Percentiles rank a stretch among this genome's conserved stretches.
Evolutionary conservation across 1,140 invertebrate species (phyloP).

Genomic region (Acyrthosiphon pisum): DNA sequence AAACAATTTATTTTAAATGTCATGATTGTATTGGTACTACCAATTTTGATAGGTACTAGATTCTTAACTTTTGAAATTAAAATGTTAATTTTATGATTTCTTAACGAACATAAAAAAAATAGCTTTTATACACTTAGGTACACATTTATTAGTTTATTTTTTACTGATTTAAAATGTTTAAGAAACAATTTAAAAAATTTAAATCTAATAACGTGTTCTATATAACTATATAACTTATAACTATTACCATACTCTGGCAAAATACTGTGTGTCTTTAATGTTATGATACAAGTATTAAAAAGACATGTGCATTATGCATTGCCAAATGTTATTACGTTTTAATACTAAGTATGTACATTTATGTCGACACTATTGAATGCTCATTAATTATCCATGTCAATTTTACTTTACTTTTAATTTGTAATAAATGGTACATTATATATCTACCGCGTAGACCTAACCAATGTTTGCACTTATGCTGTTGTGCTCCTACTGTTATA

Average conservation of each 20-base stretch:
- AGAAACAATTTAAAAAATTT: background rate
- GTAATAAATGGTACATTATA: background rate
- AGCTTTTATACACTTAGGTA: background rate
- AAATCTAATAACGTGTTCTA: background rate
- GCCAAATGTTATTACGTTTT: constrained; percentile 1
- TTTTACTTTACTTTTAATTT: background rate
- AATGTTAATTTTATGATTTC: background rate
- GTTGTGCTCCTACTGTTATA: background rate
- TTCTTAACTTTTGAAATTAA: background rate
- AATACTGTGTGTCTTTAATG: background rate
- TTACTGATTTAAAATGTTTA: background rate
- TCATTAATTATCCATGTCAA: background rate
- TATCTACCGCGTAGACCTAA: background rate
- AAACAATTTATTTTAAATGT: background rate
- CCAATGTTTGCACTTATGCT: background rate
- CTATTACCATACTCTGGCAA: background rate
- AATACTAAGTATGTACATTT: background rate
- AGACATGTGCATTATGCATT: background rate
- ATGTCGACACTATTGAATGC: background rate
- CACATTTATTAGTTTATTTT: background rate
- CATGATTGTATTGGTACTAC: background rate
- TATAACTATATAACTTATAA: too few relatives aligned
- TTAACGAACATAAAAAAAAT: background rate
- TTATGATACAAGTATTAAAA: too few relatives aligned
- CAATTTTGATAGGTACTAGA: too few relatives aligned